These are phyloP conservation scores for Troides oblongomaculatus DNA, from an alignment of 2,888 invertebrate species.

Conservation along the genomic window DNA sequence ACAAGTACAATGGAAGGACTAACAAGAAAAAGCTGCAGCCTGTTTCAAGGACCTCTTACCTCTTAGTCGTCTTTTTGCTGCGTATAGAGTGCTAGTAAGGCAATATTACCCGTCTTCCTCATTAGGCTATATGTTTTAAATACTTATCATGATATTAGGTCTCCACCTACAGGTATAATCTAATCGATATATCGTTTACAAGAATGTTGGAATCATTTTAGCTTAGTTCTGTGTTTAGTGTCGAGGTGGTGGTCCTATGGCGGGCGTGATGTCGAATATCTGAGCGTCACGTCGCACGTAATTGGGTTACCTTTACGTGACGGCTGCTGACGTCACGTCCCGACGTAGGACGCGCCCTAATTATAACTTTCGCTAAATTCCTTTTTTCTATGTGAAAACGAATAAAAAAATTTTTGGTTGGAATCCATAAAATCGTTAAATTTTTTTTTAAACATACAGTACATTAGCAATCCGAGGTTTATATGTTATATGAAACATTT, in stretches of 20 bases:
- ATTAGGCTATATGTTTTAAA: too few species aligned
- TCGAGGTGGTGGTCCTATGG: slow-evolving; percentile 37
- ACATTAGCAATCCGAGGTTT: too few species aligned
- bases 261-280: slow-evolving; percentile 62
- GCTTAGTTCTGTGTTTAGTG: background rate
- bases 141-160: background rate
- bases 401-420: slow-evolving; percentile 16
- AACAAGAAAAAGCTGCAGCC: too few species aligned
- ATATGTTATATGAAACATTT: too few species aligned
- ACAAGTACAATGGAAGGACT: too few species aligned
- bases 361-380: slow-evolving; percentile 66
- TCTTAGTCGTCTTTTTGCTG: too few species aligned
- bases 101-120: too few species aligned
- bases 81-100: too few species aligned
- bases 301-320: slow-evolving; percentile 79
- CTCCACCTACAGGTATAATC: background rate
- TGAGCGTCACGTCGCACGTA: slow-evolving; percentile 71
- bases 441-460: background rate
- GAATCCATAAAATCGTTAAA: background rate
- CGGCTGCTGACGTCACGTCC: slow-evolving; percentile 62
- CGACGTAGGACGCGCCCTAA: slow-evolving; percentile 67
- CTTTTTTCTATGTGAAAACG: slow-evolving; percentile 32
- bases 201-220: background rate
- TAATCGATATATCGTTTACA: background rate
- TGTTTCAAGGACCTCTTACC: too few species aligned